A percentile compares a stretch with the other conserved stretches of the same genome.
These are phyloP conservation scores for Aphelinus atriplicis DNA, from an alignment of 1,140 invertebrate genomes.

Conservation along the genomic window DNA sequence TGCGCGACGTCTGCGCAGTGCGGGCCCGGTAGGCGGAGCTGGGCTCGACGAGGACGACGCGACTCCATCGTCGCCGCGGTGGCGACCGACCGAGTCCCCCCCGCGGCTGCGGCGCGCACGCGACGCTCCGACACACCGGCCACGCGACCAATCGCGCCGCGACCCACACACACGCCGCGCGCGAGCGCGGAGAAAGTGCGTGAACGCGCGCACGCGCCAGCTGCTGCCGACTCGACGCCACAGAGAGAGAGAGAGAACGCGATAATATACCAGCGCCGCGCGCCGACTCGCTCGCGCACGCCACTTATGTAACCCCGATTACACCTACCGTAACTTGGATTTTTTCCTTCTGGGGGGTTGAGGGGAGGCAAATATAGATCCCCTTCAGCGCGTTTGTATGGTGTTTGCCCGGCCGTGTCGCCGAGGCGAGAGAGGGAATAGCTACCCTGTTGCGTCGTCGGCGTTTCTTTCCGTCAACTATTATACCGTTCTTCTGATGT, in stretches of 20 bases:
- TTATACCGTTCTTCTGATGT: too few relatives aligned
- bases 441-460: too few relatives aligned
- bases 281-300: too few relatives aligned
- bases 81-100: slow-evolving; percentile 2
- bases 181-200: slow-evolving; percentile 7
- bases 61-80: slow-evolving; percentile 13
- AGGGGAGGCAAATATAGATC: too few relatives aligned
- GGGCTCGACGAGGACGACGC: neutral
- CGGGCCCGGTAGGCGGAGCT: neutral
- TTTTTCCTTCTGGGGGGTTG: slow-evolving; percentile 1
- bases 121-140: slow-evolving; percentile 13
- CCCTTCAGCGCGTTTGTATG: too few relatives aligned
- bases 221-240: too few relatives aligned
- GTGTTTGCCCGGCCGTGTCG: too few relatives aligned
- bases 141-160: slow-evolving; percentile 18
- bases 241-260: neutral
- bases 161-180: neutral
- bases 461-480: too few relatives aligned
- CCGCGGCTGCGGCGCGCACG: slow-evolving; percentile 1
- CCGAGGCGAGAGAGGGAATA: too few relatives aligned
- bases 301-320: too few relatives aligned
- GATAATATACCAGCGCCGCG: neutral
- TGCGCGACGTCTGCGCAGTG: neutral
- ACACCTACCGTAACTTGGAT: too few relatives aligned
- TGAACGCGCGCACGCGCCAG: neutral